Base-by-base conservation (phyloP, 2,888 invertebrate genomes). In the Schizotus pectinicornis region DNA sequence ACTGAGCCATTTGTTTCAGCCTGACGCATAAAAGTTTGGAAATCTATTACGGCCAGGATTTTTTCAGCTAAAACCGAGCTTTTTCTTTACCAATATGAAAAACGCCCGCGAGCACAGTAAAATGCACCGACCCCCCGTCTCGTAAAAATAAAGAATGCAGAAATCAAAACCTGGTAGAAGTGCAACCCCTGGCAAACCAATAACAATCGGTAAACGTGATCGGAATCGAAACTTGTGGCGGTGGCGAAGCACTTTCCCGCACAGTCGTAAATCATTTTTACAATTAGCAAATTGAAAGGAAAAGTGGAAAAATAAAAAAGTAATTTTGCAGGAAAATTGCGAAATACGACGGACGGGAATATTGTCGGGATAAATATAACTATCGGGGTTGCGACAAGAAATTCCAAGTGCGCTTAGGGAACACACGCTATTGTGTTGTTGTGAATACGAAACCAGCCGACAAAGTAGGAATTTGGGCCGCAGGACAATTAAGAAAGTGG, bases 161-260 rank as follows among this genome's bases (percentile, higher is more conserved):
- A 69, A 71, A 71, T 70, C 71, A 66, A 63, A 69, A 66, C 63
- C 62, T 47, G 54, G 47, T 14, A 62, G 22, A 65, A 66, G 63
- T 65, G 64, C 65, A 67, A 59, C 65, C 62, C 67, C 55, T 52
- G 53, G 57, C 56, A 57, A 65, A 66, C 68, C 74, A 71, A 73
- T 74, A 72, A 71, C 74, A 71, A 74, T 74, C 65, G 68, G 61
- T 59, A 64, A 61, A 74, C 73, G 73, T 71, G 71, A 64, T 57
- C 63, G 62, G 73, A 71, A 73, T 71, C 59, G 55, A 47, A 63
- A 64, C 62, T 56, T 54, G 31, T 53, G 22, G 52, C 46, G 46
- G 60, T 8, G 12, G 13, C 12, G 37, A 58, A 48, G 61, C 54
- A 61, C 62, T 63, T 67, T 61, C 50, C 59, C 22, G 22, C 22